Evolutionary conservation across 2,888 invertebrate genomes (phyloP), one percentile per base, ranked within the genome.

Genomic region (Deroplatys truncata): DNA sequence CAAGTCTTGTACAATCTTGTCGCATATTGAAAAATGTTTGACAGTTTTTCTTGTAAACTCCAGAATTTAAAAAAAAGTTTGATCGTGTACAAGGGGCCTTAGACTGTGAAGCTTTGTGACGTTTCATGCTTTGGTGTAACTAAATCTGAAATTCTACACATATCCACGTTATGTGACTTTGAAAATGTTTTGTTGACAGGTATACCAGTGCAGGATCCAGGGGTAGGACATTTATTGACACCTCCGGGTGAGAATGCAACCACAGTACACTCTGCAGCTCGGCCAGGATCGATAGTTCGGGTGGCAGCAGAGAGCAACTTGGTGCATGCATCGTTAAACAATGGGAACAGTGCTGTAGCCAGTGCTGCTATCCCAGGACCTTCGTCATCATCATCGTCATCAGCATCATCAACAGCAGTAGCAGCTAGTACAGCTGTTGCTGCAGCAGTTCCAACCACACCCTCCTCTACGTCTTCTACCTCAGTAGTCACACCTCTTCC

Each of bases 171-270:
- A 43, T 43, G 13, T 13, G 10, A 43, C 1, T 2, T 43, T 43
- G 43, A 43, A 43, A 43, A 72, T 72, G 5, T 72, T 72, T 7
- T 72, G 7, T 89, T 91, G 88, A n/a, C 90, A 94, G 95, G 93
- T 92, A 94, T 95, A 92, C 95, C 95, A 13, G 92, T 95, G 87
- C 95, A 95, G 92, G 95, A 95, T 91, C 93, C 94, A 35, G 92
- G 88, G 43, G 87, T 88, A 16, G 72, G 72, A 25, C 87, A n/a
- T 31, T 89, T 89, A 28, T 43, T 83, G 25, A 82, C 90, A 16
- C 84, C 89, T 86, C 84, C 88, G 28, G 88, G 88, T n/a, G 89
- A 90, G 9, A 88, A 84, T 29, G 72, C 88, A 28, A 89, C 92
- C 20, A 92, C 91, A 49, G 91, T 92, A 10, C 91, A 92, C 90